Conservation (phyloP, 1,140 invertebrate genomes). For the Grapholita molesta region DNA sequence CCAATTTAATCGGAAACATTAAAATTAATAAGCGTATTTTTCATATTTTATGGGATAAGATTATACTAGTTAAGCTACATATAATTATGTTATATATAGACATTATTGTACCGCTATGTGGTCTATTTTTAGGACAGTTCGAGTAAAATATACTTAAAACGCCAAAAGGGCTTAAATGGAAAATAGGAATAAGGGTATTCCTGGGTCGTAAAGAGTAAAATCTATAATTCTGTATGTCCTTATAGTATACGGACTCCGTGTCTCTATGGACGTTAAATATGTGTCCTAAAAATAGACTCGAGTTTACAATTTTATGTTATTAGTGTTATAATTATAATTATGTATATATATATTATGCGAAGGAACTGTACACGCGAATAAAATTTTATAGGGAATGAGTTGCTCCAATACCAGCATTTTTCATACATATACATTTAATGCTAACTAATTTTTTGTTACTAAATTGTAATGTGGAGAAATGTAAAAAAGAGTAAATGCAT, state of each 20-base stretch:
- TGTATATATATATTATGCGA: slow-evolving; percentile 34
- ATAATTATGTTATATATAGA: slow-evolving; percentile 23
- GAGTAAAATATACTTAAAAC: not conserved
- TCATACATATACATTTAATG: slow-evolving; percentile 45
- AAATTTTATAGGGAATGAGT: slow-evolving; percentile 37
- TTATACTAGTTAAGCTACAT: slow-evolving; percentile 46
- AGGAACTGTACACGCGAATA: slow-evolving; percentile 39
- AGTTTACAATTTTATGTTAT: not conserved
- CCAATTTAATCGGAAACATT: slow-evolving; percentile 73
- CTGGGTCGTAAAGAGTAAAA: too few species aligned
- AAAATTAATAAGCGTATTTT: slow-evolving; percentile 77
- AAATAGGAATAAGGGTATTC: too few species aligned
- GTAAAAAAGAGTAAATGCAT: not conserved
- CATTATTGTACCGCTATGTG: not conserved
- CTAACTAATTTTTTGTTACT: not conserved
- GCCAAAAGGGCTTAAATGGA: not conserved
- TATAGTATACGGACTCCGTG: not conserved
- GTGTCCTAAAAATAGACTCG: slow-evolving; percentile 11
- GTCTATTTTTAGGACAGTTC: not conserved
- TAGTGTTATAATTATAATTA: not conserved
- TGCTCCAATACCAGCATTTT: slow-evolving; percentile 66
- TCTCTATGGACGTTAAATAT: slow-evolving; percentile 23
- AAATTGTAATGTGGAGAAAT: not conserved
- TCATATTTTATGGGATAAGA: slow-evolving; percentile 57
- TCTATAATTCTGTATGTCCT: too few species aligned